Evolutionary conservation across 2,113 vertebrate species (phyloP).

Genomic region (Callaeas wilsoni): DNA sequence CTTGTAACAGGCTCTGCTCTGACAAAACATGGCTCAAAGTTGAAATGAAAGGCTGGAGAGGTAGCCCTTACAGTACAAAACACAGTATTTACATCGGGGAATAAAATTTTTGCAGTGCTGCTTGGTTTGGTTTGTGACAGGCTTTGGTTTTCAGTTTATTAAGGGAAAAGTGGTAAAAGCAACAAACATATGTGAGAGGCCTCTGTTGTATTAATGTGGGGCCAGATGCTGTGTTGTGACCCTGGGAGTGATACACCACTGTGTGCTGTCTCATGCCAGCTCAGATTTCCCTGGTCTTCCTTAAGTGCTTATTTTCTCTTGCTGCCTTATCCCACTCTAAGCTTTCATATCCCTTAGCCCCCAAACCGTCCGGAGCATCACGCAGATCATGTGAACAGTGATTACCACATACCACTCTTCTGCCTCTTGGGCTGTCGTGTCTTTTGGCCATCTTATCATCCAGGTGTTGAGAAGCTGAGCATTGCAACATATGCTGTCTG

Average conservation of each 20-base stretch:
- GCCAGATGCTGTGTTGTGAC: not conserved
- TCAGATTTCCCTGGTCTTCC: not conserved
- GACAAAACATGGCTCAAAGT: not conserved
- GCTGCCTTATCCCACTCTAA: not conserved
- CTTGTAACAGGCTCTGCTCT: not conserved
- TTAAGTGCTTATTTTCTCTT: not conserved
- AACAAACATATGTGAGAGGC: accelerated
- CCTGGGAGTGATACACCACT: not conserved
- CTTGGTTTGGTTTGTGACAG: not conserved
- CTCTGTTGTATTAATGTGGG: accelerated
- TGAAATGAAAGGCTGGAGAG: not conserved
- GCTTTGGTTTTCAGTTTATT: not conserved
- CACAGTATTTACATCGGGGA: not conserved
- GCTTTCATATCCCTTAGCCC: not conserved
- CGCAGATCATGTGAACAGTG: not conserved
- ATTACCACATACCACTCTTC: not conserved
- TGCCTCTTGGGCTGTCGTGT: not conserved
- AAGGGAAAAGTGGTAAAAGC: not conserved
- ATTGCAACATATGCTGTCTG: not conserved
- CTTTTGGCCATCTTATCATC: not conserved
- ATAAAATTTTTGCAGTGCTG: not conserved
- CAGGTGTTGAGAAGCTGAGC: not conserved
- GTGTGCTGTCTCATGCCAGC: not conserved
- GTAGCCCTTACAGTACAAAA: not conserved
- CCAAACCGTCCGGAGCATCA: not conserved